These are phyloP conservation scores for Drosophila mimica DNA, from an alignment of 2,888 invertebrate genomes.

Conservation along the genomic window DNA sequence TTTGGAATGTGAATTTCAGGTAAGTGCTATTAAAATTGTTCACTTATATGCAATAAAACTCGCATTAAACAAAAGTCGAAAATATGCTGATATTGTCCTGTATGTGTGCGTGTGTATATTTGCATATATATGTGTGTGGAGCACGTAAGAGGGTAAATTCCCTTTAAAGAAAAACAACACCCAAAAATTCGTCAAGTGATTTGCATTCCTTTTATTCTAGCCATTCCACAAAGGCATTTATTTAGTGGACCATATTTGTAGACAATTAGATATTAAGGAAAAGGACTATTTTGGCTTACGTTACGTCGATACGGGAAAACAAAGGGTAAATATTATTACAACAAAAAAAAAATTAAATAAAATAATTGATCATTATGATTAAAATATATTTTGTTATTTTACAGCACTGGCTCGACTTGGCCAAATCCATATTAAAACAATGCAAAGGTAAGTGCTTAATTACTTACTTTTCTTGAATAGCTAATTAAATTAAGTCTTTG, in stretches of 20 bases:
- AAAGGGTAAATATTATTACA: conserved; percentile 89
- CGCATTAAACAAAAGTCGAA: background rate
- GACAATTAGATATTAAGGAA: conserved; percentile 95
- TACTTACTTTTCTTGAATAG: background rate
- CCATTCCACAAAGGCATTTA: conserved; percentile 95
- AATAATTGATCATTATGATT: background rate
- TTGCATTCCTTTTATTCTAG: conserved; percentile 78
- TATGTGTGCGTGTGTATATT: background rate
- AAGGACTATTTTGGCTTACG: conserved; percentile 97
- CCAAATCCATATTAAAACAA: conserved; percentile 95
- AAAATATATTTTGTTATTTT: conserved; percentile 63
- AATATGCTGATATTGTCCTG: conserved; percentile 6
- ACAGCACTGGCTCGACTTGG: conserved; percentile 97
- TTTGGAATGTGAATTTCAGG: conserved; percentile 96
- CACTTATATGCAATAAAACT: background rate
- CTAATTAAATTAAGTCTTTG: background rate
- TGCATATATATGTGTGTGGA: background rate
- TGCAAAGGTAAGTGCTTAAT: conserved; percentile 90
- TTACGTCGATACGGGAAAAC: conserved; percentile 94
- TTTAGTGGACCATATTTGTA: conserved; percentile 95
- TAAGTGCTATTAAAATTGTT: conserved; percentile 79
- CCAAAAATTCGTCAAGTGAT: background rate
- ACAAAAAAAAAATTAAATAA: background rate
- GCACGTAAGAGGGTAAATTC: conserved; percentile 25
- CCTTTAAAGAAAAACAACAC: conserved; percentile 6